These are phyloP conservation scores for Rhizomys pruinosus DNA, from an alignment of 2,113 vertebrate species.

Conservation along the genomic window DNA sequence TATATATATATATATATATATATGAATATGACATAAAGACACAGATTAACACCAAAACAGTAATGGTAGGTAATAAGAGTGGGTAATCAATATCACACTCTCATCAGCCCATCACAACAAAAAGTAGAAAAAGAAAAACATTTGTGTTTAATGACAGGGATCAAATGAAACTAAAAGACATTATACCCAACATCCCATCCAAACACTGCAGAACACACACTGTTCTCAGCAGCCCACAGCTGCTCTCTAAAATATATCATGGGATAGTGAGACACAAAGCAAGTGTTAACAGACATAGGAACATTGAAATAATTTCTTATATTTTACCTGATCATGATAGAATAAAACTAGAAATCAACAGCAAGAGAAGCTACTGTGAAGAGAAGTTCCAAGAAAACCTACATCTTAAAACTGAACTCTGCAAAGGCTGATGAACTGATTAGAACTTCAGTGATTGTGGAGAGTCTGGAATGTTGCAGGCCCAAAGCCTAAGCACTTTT, in stretches of 20 bases:
- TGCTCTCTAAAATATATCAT: not conserved
- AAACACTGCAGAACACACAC: not conserved
- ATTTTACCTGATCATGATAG: not conserved
- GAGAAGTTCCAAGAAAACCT: no score
- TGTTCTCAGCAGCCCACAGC: not conserved
- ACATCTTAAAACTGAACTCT: no score
- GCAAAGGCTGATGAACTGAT: no score
- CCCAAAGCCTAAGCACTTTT: no score
- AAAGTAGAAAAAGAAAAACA: not conserved
- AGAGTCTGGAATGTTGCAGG: no score
- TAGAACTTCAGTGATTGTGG: no score
- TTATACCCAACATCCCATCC: not conserved
- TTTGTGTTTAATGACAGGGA: not conserved
- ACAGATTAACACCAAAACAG: not conserved
- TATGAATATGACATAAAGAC: not conserved
- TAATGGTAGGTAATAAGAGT: no score
- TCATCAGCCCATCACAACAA: not conserved
- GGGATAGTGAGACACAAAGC: not conserved
- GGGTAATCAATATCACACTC: not conserved
- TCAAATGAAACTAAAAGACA: not conserved
- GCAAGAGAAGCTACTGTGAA: not conserved
- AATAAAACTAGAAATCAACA: not conserved
- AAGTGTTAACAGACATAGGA: not conserved
- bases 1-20: not conserved
- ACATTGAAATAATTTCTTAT: not conserved